Evolutionary conservation across 2,797 vertebrate genomes (phyloP), one percentile per base, ranked within the genome.

Genomic region (Pogonophryne albipinna): DNA sequence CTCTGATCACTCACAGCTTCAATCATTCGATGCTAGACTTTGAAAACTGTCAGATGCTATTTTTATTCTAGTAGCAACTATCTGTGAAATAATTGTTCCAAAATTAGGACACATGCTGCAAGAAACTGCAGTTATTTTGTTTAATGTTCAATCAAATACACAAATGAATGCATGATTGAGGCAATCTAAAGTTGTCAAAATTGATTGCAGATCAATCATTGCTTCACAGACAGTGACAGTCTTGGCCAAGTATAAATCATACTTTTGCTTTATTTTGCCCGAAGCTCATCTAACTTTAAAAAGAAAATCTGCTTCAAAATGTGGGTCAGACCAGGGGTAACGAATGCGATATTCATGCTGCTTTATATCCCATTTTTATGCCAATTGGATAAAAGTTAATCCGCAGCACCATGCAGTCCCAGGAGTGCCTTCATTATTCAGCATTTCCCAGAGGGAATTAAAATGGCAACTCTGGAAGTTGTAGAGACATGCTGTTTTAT

Each of bases 301-400:
- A 74, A 81, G 71, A 46, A 85, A 89, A 71, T 49, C 75, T 10
- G 83, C 79, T 76, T 41, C 20, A 65, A 58, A 85, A 92, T 90
- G 74, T 92, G 81, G 90, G 89, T 91, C 90, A 89, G 85, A 73
- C 57, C 49, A 41, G 63, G 67, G 64, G 62, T 81, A 85, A 60
- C 60, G 65, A 87, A 87, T 80, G 73, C 78, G 80, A 89, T 87
- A 62, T 88, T 82, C 87, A 90, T 59, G 85, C 85, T 65, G 77
- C 81, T 87, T 90, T 86, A 80, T 78, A 72, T 86, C 76, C 77
- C 85, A 86, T 89, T 89, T 79, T 78, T 76, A 64, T 86, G 83
- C 83, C 89, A 84, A 74, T 81, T 75, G 80, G 59, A 86, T 67
- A 67, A 83, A 82, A 83, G 14, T 53, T 85, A 87, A 90, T 90